These are phyloP conservation scores for Todiramphus chloris DNA, from an alignment of 2,113 vertebrate genomes.

Conservation along the genomic window DNA sequence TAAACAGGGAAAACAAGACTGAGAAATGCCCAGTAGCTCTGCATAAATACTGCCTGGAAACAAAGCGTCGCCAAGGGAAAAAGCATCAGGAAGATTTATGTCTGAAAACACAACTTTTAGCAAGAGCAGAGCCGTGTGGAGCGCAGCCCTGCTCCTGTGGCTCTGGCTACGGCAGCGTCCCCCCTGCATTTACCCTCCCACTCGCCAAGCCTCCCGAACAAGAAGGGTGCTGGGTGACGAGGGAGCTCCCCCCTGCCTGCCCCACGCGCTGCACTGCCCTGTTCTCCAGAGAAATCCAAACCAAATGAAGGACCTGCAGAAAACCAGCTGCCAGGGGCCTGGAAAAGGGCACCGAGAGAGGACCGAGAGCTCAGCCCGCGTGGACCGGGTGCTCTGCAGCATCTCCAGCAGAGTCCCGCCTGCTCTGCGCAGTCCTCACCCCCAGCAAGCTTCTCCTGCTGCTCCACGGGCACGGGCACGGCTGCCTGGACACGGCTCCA, in stretches of 20 bases:
- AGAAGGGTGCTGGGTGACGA: background rate
- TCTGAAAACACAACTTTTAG: conserved; percentile 31
- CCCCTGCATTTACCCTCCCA: background rate
- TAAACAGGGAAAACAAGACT: background rate
- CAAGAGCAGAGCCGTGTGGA: conserved; percentile 25
- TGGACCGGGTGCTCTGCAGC: fast-evolving
- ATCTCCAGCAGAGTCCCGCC: background rate
- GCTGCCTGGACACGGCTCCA: fast-evolving
- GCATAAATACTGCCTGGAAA: conserved; percentile 32
- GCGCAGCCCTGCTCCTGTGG: background rate
- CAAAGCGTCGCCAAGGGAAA: background rate
- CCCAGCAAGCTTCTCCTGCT: background rate
- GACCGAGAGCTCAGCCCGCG: background rate
- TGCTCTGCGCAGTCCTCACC: fast-evolving
- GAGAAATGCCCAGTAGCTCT: background rate
- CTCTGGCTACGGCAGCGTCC: background rate
- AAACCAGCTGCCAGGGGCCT: background rate
- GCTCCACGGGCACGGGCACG: background rate
- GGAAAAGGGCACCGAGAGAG: background rate
- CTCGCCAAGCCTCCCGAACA: background rate
- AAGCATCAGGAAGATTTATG: conserved; percentile 17
- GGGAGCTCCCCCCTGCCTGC: background rate
- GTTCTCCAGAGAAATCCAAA: too few species aligned
- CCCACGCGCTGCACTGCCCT: background rate
- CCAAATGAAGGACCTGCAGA: fast-evolving